Evolutionary conservation across 2,888 invertebrate species (phyloP).

Genomic region (Eilema caniola): DNA sequence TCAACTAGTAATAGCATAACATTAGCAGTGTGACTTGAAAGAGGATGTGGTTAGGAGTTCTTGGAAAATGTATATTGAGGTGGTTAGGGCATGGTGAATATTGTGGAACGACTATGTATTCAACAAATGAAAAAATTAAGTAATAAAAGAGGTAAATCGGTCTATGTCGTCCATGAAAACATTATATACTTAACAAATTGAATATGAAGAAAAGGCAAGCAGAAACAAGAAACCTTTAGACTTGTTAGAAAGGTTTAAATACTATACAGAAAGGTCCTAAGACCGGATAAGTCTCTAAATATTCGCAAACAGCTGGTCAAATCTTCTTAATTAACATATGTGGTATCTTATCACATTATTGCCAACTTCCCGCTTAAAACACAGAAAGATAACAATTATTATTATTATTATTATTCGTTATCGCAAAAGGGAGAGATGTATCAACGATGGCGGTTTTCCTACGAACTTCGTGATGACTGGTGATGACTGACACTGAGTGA

Average conservation of each 20-base stretch:
- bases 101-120: too few relatives aligned
- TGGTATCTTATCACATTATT: neutral
- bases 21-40: neutral
- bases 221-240: neutral
- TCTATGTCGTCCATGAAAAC: too few relatives aligned
- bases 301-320: neutral
- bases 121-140: neutral
- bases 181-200: neutral
- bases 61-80: slow-evolving; percentile 1
- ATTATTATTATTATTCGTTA: neutral
- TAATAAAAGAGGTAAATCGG: neutral
- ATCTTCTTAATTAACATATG: neutral
- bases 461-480: neutral
- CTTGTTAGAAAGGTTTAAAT: neutral
- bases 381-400: neutral
- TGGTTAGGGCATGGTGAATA: neutral
- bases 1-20: neutral
- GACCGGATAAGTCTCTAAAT: neutral
- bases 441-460: too few relatives aligned
- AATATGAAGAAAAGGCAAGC: neutral
- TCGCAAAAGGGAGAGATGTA: slow-evolving; percentile 5
- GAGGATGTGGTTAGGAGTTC: neutral
- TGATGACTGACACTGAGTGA: neutral
- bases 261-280: too few relatives aligned
- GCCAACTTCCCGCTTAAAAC: neutral